phyloP scores from a whole-genome alignment of 1,140 invertebrate species.

The Drepana arcuata region DNA sequence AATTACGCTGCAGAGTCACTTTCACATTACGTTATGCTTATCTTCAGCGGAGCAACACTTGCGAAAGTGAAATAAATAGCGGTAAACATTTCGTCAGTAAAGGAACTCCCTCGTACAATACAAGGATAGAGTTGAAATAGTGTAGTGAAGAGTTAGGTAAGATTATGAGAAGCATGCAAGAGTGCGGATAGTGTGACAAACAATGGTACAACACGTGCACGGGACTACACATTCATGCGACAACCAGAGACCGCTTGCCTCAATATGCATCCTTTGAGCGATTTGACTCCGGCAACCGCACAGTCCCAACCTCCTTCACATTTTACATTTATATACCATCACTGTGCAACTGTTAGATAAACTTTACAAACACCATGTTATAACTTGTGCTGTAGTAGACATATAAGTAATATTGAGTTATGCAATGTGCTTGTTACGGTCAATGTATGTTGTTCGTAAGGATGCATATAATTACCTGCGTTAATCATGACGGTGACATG shows the following conservation, averaged over 20 bases:
- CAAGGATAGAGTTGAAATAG: too few species aligned
- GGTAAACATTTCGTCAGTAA: too few species aligned
- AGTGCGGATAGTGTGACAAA: conserved; percentile 8
- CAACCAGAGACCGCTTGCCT: conserved; percentile 58
- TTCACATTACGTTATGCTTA: too few species aligned
- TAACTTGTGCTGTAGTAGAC: conserved; percentile 25
- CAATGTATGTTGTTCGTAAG: conserved; percentile 50
- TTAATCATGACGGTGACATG: conserved; percentile 85
- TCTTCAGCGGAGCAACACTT: too few species aligned
- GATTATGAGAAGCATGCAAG: conserved; percentile 3
- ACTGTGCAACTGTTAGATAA: conserved; percentile 53
- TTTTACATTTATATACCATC: conserved; percentile 30
- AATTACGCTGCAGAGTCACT: too few species aligned
- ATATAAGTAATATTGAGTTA: conserved; percentile 21
- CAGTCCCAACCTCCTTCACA: conserved; percentile 31
- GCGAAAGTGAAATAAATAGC: too few species aligned
- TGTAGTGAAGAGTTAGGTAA: conserved; percentile 10
- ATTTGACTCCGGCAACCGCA: conserved; percentile 27
- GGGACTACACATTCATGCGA: conserved; percentile 44
- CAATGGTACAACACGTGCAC: conserved; percentile 20
- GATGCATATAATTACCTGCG: conserved; percentile 75
- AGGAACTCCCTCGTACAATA: too few species aligned
- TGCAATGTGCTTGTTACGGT: conserved; percentile 36
- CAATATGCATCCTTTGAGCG: conserved; percentile 69
- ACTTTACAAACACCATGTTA: conserved; percentile 38